Evolutionary conservation across 2,888 invertebrate species (phyloP).

Genomic region (Adineta ricciae): DNA sequence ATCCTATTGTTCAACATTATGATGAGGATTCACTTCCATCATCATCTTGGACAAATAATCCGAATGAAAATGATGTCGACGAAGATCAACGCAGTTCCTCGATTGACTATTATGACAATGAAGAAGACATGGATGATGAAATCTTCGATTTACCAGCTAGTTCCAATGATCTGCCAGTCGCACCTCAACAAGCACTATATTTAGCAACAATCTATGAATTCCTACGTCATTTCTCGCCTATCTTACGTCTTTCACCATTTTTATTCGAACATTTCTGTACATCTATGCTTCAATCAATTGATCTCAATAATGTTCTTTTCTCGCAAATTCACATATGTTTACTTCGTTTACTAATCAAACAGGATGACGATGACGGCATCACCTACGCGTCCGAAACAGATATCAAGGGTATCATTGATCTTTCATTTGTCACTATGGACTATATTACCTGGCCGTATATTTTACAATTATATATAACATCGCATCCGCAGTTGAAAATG

Average conservation of each 20-base stretch:
- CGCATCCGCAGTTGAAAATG: neutral
- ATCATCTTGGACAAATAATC: conserved; percentile 5
- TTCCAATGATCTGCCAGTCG: neutral
- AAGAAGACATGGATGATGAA: neutral
- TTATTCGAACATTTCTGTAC: conserved; percentile 20
- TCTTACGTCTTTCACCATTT: conserved; percentile 12
- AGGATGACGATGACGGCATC: conserved; percentile 9
- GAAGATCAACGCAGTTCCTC: neutral
- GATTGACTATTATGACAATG: neutral
- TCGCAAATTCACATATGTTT: conserved; percentile 3
- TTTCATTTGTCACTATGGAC: neutral
- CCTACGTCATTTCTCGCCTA: neutral
- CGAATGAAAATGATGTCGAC: neutral
- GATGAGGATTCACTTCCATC: neutral
- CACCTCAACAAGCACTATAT: neutral
- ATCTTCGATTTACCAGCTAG: conserved; percentile 1
- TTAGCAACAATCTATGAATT: neutral
- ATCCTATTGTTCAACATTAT: neutral
- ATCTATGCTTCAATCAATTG: neutral
- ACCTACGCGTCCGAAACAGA: conserved; percentile 4
- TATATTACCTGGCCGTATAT: conserved; percentile 14
- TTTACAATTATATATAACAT: neutral
- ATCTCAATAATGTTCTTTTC: neutral
- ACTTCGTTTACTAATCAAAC: neutral
- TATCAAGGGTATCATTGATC: conserved; percentile 7